Conservation (phyloP, 64 coral and sea anemone species). For the Pachyseris speciosa region DNA sequence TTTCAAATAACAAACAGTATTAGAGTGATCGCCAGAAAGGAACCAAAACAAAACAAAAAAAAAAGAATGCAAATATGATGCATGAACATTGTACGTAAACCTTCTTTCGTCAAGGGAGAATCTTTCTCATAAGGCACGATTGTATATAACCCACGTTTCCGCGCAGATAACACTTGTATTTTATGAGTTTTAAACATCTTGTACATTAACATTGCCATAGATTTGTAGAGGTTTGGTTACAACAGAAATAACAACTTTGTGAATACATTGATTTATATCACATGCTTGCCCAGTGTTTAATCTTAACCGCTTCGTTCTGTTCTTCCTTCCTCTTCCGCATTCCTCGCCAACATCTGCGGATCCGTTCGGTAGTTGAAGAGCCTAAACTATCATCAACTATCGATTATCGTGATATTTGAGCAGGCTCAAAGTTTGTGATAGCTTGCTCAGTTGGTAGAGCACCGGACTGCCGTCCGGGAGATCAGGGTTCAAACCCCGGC, state of each 20-base stretch:
- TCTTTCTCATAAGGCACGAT: slow-evolving; percentile 24
- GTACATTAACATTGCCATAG: slow-evolving; percentile 47
- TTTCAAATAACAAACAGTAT: neutral
- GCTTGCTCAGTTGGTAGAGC: no score
- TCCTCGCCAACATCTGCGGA: no score
- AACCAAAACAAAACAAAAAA: neutral
- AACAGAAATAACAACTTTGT: slow-evolving; percentile 45
- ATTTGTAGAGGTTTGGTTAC: slow-evolving; percentile 64
- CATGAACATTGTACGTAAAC: slow-evolving; percentile 35
- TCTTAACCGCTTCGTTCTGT: neutral
- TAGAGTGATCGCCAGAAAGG: neutral
- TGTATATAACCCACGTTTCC: slow-evolving; percentile 40
- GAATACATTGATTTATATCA: slow-evolving; percentile 58
- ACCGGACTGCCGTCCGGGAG: no score
- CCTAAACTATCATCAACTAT: no score
- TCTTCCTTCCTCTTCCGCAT: neutral
- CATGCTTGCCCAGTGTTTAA: neutral
- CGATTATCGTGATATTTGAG: no score
- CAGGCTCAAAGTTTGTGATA: no score
- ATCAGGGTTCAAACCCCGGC: no score
- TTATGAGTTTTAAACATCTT: slow-evolving; percentile 61
- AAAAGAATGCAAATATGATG: slow-evolving; percentile 9
- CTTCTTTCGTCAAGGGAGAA: slow-evolving; percentile 22
- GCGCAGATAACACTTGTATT: slow-evolving; percentile 37
- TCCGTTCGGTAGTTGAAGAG: no score